These are phyloP conservation scores for Drosophila jambulina DNA, from an alignment of 1,140 invertebrate species.

Conservation along the genomic window DNA sequence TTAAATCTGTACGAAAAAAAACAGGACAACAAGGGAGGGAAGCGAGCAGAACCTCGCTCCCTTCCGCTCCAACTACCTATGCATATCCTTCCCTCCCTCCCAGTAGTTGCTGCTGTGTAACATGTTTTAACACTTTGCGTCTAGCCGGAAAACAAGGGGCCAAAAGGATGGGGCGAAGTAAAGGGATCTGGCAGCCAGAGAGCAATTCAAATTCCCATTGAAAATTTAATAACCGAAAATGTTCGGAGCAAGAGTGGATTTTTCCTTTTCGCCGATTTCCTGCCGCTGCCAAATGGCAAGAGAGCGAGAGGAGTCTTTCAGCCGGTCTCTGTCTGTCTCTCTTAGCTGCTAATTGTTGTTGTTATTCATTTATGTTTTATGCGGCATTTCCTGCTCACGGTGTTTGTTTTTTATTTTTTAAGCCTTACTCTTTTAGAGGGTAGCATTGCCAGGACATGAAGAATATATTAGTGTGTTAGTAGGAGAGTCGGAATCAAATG, in stretches of 20 bases:
- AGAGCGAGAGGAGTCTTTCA: slow-evolving; percentile 32
- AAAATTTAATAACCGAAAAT: slow-evolving; percentile 81
- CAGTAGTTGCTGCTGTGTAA: slow-evolving; percentile 45
- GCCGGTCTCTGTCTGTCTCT: slow-evolving; percentile 15
- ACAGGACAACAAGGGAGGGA: slow-evolving; percentile 31
- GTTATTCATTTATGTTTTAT: slow-evolving; percentile 81
- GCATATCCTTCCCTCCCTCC: slow-evolving; percentile 7
- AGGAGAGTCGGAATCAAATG: fast-evolving
- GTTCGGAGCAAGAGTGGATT: slow-evolving; percentile 38
- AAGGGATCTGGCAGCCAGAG: slow-evolving; percentile 48
- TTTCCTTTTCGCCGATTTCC: slow-evolving; percentile 15
- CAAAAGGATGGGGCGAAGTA: slow-evolving; percentile 1
- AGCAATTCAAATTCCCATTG: slow-evolving; percentile 75
- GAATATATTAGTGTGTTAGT: too few species aligned
- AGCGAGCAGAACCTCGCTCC: background rate
- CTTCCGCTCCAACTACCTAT: slow-evolving; percentile 1
- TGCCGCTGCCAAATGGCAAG: slow-evolving; percentile 57
- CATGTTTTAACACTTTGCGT: slow-evolving; percentile 77
- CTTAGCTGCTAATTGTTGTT: slow-evolving; percentile 61
- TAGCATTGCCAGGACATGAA: background rate
- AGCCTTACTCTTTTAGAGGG: too few species aligned
- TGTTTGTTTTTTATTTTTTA: slow-evolving; percentile 1
- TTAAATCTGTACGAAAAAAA: slow-evolving; percentile 71
- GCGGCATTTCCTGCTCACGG: slow-evolving; percentile 51
- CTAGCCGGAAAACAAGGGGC: slow-evolving; percentile 51